Conservation (phyloP, 2,888 invertebrate genomes). For the Metopia argyrocephala region DNA sequence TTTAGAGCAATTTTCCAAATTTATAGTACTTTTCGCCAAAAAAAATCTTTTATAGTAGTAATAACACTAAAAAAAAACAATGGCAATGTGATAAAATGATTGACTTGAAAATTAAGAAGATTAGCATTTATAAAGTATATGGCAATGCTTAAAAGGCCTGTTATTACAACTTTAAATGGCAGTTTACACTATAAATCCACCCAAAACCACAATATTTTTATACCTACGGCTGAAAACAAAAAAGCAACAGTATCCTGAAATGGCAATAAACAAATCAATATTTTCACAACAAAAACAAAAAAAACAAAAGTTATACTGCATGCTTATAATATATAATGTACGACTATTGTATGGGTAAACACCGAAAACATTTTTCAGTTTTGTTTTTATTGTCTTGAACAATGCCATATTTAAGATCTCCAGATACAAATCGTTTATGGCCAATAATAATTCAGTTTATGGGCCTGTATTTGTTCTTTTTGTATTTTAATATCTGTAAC, state of each 20-base stretch:
- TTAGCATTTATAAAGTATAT: not conserved
- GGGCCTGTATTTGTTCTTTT: constrained; percentile 3
- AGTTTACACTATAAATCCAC: constrained; percentile 46
- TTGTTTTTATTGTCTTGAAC: constrained; percentile 5
- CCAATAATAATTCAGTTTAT: constrained; percentile 64
- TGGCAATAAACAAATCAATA: not conserved
- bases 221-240: not conserved
- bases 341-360: not conserved
- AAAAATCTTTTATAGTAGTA: too few species aligned
- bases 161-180: constrained; percentile 44
- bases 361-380: not conserved
- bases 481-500: constrained; percentile 12
- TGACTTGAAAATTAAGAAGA: constrained; percentile 40
- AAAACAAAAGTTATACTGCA: not conserved
- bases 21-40: too few species aligned
- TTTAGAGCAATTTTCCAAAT: too few species aligned
- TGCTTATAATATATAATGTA: not conserved
- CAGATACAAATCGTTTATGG: constrained; percentile 62
- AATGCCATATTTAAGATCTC: constrained; percentile 46
- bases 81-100: constrained; percentile 46
- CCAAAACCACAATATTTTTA: not conserved
- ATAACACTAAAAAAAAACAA: not conserved
- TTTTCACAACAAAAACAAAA: not conserved
- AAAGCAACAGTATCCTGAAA: constrained; percentile 13
- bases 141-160: constrained; percentile 26